Evolutionary conservation across 2,113 vertebrate species (phyloP).

Genomic region (Struthio camelus): DNA sequence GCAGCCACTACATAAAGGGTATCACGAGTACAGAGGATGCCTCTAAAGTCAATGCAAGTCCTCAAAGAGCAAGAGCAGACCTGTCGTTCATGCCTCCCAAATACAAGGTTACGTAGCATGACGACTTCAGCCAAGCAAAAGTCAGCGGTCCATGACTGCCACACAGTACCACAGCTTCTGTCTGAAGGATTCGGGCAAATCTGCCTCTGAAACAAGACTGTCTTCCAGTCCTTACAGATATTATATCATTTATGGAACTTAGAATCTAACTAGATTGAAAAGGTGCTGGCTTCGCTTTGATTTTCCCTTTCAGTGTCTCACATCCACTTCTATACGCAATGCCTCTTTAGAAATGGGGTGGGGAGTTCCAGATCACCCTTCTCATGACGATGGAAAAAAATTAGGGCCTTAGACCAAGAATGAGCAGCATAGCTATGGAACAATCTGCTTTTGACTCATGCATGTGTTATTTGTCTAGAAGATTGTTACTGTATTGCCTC

Average conservation of each 20-base stretch:
- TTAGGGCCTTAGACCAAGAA: neutral
- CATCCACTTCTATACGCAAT: neutral
- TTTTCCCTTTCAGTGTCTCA: neutral
- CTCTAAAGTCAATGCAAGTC: neutral
- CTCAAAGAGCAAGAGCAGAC: neutral
- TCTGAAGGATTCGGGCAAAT: neutral
- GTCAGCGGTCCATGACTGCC: rapidly evolving
- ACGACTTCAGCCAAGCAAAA: rapidly evolving
- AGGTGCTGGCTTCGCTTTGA: neutral
- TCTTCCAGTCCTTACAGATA: neutral
- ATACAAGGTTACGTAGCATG: rapidly evolving
- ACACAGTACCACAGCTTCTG: neutral
- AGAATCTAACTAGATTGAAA: neutral
- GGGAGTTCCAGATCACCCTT: neutral
- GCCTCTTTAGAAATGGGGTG: neutral
- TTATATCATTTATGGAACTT: neutral
- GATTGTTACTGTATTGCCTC: neutral
- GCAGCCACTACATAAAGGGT: neutral
- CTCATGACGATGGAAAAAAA: neutral
- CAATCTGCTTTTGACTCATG: neutral
- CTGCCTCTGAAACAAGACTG: neutral
- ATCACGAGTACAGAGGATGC: neutral
- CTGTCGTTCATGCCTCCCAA: neutral
- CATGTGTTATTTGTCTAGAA: neutral
- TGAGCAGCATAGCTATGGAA: neutral